Evolutionary conservation across 2,113 vertebrate genomes (phyloP).

Genomic region (Anhinga anhinga): DNA sequence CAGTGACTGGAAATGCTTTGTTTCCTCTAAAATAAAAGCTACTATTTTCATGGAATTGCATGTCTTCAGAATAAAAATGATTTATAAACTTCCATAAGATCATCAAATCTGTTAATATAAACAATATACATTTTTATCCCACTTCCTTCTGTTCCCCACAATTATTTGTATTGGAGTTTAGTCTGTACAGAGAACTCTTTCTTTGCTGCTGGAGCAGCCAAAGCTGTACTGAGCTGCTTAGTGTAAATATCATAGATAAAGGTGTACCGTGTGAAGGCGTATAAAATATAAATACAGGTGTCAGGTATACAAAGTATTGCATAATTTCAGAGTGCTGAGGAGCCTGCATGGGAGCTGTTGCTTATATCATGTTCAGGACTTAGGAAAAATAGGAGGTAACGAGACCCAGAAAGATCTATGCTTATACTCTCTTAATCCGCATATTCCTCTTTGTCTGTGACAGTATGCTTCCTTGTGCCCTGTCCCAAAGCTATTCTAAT

Average conservation of each 20-base stretch:
- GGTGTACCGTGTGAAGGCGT: not conserved
- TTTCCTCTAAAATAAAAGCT: not conserved
- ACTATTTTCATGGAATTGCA: not conserved
- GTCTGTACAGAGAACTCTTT: not conserved
- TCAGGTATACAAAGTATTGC: not conserved
- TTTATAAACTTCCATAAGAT: not conserved
- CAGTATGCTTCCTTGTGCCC: not conserved
- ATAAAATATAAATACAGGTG: not conserved
- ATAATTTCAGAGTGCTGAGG: not conserved
- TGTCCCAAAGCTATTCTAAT: not conserved
- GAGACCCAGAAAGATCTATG: not conserved
- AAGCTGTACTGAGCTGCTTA: not conserved
- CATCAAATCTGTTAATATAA: not conserved
- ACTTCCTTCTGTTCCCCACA: not conserved
- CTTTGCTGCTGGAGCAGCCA: not conserved
- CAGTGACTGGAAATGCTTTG: not conserved
- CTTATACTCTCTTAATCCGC: not conserved
- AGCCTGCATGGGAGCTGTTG: not conserved
- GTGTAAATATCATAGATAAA: not conserved
- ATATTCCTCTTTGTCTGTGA: not conserved
- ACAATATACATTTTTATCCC: not conserved
- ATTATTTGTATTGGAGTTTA: not conserved
- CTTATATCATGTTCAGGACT: not conserved
- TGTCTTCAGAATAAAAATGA: not conserved
- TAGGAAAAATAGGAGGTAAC: not conserved